Evolutionary conservation across 1,140 invertebrate species (phyloP).

Genomic region (Apis florea): DNA sequence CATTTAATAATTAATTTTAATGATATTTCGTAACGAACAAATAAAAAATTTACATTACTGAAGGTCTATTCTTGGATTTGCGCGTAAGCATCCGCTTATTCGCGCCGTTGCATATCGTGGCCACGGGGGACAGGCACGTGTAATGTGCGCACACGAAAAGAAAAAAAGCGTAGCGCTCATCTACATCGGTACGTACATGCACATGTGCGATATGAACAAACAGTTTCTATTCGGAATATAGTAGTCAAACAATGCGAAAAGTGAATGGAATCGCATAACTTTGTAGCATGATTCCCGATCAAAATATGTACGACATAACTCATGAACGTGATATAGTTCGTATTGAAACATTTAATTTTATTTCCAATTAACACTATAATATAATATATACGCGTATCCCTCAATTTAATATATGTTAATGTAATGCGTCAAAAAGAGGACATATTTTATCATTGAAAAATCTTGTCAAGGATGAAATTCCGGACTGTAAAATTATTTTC

Average conservation of each 20-base stretch:
- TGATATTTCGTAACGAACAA: conserved; percentile 4
- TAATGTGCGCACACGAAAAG: conserved; percentile 3
- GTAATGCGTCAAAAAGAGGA: neutral
- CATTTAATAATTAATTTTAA: conserved; percentile 24
- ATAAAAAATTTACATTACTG: conserved; percentile 22
- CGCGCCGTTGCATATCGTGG: conserved; percentile 25
- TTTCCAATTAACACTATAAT: too few species aligned
- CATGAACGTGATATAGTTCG: too few species aligned
- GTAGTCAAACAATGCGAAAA: neutral
- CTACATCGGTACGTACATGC: neutral
- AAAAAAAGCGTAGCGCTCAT: neutral
- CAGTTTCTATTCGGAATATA: neutral
- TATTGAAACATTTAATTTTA: neutral
- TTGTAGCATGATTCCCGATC: neutral
- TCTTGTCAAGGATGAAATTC: neutral
- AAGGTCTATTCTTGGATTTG: conserved; percentile 16
- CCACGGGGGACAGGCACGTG: conserved; percentile 22
- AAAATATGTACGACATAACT: neutral
- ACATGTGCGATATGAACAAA: neutral
- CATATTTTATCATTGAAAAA: conserved; percentile 17
- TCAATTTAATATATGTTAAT: conserved; percentile 15
- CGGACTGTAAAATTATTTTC: neutral
- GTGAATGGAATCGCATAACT: neutral
- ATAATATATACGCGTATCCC: neutral
- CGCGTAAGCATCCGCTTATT: conserved; percentile 19